A percentile compares a stretch with the other conserved stretches of the same genome.
These are phyloP conservation scores for Sclerodermus sp. DNA, from an alignment of 2,888 invertebrate genomes.

Conservation along the genomic window DNA sequence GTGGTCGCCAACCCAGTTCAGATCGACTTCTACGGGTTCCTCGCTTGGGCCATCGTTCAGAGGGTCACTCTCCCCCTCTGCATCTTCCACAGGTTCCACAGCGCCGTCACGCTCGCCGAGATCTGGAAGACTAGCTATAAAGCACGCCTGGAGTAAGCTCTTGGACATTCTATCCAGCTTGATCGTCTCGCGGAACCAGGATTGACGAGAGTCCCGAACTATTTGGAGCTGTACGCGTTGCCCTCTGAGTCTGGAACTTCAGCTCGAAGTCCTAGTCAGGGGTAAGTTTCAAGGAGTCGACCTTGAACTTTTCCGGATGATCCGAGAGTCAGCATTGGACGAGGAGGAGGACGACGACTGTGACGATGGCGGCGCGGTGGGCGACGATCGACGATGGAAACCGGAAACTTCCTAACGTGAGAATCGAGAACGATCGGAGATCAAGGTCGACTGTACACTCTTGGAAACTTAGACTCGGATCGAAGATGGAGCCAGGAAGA, in stretches of 20 bases:
- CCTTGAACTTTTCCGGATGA: background rate
- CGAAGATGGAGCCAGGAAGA: slow-evolving; percentile 9
- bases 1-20: slow-evolving; percentile 90
- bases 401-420: too few relatives aligned
- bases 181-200: slow-evolving; percentile 9
- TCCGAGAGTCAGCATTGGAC: background rate
- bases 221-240: too few relatives aligned
- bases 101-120: slow-evolving; percentile 91
- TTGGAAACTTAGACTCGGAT: background rate
- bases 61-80: slow-evolving; percentile 90
- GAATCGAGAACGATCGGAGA: too few relatives aligned
- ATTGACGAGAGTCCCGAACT: too few relatives aligned
- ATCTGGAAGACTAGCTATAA: slow-evolving; percentile 96
- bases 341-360: too few relatives aligned
- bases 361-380: too few relatives aligned
- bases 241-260: too few relatives aligned
- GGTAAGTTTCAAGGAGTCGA: background rate
- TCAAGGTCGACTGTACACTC: background rate
- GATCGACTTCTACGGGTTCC: slow-evolving; percentile 88
- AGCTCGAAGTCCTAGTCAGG: too few relatives aligned
- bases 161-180: slow-evolving; percentile 13
- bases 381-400: too few relatives aligned
- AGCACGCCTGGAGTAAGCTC: slow-evolving; percentile 79
- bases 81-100: slow-evolving; percentile 96
- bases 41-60: slow-evolving; percentile 91